Evolutionary conservation across 2,113 vertebrate species (phyloP), one percentile per base, ranked within the genome.

Genomic region (Ctenomys sociabilis): DNA sequence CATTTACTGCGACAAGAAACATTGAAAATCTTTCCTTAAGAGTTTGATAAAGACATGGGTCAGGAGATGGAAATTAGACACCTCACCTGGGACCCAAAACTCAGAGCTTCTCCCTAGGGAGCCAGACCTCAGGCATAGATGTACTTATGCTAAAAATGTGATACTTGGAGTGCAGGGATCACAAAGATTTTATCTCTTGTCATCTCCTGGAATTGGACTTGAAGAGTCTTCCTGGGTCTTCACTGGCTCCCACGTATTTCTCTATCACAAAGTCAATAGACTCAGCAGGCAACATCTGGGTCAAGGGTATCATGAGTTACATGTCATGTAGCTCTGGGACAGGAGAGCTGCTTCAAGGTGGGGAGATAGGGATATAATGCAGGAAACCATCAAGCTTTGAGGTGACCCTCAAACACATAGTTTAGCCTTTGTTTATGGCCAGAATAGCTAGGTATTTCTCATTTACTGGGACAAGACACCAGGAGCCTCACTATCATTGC

Each of bases 141-240:
- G 5, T 78, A 85, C 95, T 98, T 97, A 99, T 98, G 97, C 97
- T 98, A 98, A 43, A 98, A 98, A 77, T 98, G 98, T 37, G 98
- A 88, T 5, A 93, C 57, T 97, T 89, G 98, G n/a, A 99, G 97
- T 52, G 98, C 97, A 90, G 99, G 99, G 26, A 99, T 94, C 90
- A 94, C 97, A n/a, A 99, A 96, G 4, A 97, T 0, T 0, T 84
- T 0, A 86, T 99, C 99, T 4, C 97, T 99, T n/a, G 98, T 21
- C 11, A 99, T 19, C 90, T 99, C 98, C 37, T 98, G 73, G 77
- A 98, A 98, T 13, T 30, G 83, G 3, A 98, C 97, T 95, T 97
- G 96, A 14, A 98, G 98, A 90, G 97, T 98, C 72, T 95, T n/a
- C n/a, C 87, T 35, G 94, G 97, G 87, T 99, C 98, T 45, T 97